Base-by-base conservation (phyloP, 2,113 vertebrate species). In the Motacilla alba region DNA sequence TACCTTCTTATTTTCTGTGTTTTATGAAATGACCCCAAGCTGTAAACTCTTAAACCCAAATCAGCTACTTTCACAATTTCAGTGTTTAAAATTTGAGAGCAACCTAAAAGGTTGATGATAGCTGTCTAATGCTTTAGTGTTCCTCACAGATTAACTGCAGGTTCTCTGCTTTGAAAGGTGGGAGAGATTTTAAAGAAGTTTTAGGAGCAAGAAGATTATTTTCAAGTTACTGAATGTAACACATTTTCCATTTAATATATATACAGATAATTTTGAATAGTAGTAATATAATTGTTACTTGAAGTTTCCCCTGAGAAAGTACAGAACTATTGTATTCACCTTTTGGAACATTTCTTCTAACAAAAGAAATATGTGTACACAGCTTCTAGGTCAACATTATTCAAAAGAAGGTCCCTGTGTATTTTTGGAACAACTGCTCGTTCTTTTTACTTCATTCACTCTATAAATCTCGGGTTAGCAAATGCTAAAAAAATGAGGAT, bases 321-420 rank as follows among this genome's bases (percentile, higher is more conserved):
- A 75, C 7, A 70, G 55, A 81, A 70, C 93, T 75, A 78, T 39
- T 92, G 67, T 74, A 76, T 81, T 81, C 56, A 81, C 24, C 50
- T 81, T 94, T 94, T 83, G 90, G 80, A 88, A 67, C 73, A 63
- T 18, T 95, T 93, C 55, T 92, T 90, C 56, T 77, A 87, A 94
- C 80, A 93, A 92, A 93, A 94, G 59, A 87, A 94, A 87, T 70
- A 86, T 49, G 80, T 92, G 88, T 92, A 93, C 93, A 81, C 43
- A 93, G 52, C 43, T 92, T 95, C 86, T 83, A 59, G 86, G 89
- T 90, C 85, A 96, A 83, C 72, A 90, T 81, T 70, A 79, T 75
- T 86, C 35, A 47, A 76, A 89, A 86, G 30, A 86, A 90, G 67
- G 39, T 83, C 72, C 30, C 47, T 63, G 30, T 83, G 85, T 92